Base-by-base conservation (phyloP, 2,888 invertebrate genomes). In the Morpho deidamia region DNA sequence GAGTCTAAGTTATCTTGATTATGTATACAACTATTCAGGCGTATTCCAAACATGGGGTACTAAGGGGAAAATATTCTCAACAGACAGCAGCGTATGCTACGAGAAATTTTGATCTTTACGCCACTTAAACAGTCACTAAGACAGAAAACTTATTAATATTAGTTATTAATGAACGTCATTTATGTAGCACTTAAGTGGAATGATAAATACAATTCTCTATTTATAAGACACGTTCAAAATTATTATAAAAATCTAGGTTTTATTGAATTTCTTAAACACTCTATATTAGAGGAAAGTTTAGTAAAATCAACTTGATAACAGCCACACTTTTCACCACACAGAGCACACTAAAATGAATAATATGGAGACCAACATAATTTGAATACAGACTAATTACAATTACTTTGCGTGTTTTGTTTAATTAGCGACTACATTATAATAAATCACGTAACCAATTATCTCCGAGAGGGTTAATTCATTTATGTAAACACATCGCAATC, bases 401-500 rank as follows among this genome's bases (percentile, higher is more conserved):
- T 47, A 43, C 7, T 51, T 41, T 40, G 50, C 49, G 33, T 34
- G 10, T 37, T 10, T 37, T 37, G 10, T 39, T 51, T 53, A 53
- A 59, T 45, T 56, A 41, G 23, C 14, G 42, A 51, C 45, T 51
- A 45, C 41, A 41, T 58, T 51, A 43, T 42, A 41, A 46, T 37
- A 44, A 49, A 54, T 52, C 45, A 49, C 34, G 39, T 12, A 41
- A 51, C 47, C 43, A 53, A 53, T 53, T 55, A 51, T 11, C 41
- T 14, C 12, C 41, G 37, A n/a, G 42, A 48, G 42, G 51, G 53
- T 43, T 45, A 48, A 52, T 55, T 56, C 45, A 61, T 53, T 59
- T 56, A 58, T 10, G 33, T 11, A 39, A 61, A 58, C 53, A 63
- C 64, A 69, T 70, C 68, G 65, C 58, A 60, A 70, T 69, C 70